phyloP scores from a whole-genome alignment of 2,797 vertebrate species.

The Semaprochilodus insignis region DNA sequence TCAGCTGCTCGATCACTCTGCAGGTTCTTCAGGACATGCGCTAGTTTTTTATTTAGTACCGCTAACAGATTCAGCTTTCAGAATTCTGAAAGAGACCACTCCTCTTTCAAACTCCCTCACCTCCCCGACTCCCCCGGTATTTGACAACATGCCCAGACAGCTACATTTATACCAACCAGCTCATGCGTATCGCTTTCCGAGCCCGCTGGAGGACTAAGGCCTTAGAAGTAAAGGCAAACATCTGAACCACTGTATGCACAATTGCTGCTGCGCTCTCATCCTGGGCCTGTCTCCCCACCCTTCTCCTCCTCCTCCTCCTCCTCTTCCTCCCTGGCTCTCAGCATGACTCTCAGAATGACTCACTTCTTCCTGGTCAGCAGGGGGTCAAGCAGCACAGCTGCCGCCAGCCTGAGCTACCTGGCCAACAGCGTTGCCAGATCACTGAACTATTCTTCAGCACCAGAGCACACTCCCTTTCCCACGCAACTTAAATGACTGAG shows the following conservation, averaged over 20 bases:
- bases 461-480: constrained; percentile 64
- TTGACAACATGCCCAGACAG: neutral
- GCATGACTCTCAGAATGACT: constrained; percentile 10
- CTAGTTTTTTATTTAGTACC: neutral
- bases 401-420: constrained; percentile 1
- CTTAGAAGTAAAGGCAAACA: constrained; percentile 10
- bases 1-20: too few species aligned
- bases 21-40: too few species aligned
- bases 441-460: constrained; percentile 26
- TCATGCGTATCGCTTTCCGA: constrained; percentile 12
- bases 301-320: neutral
- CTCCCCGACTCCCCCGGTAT: neutral
- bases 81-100: neutral
- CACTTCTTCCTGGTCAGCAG: constrained; percentile 27
- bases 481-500: constrained; percentile 65
- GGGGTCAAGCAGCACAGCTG: constrained; percentile 1
- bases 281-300: constrained; percentile 2
- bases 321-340: neutral
- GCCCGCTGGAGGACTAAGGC: neutral
- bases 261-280: constrained; percentile 18
- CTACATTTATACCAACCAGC: neutral
- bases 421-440: neutral
- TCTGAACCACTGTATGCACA: neutral
- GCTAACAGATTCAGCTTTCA: neutral
- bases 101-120: neutral